These are phyloP conservation scores for Endotricha flammealis DNA, from an alignment of 2,888 invertebrate genomes.

Conservation along the genomic window DNA sequence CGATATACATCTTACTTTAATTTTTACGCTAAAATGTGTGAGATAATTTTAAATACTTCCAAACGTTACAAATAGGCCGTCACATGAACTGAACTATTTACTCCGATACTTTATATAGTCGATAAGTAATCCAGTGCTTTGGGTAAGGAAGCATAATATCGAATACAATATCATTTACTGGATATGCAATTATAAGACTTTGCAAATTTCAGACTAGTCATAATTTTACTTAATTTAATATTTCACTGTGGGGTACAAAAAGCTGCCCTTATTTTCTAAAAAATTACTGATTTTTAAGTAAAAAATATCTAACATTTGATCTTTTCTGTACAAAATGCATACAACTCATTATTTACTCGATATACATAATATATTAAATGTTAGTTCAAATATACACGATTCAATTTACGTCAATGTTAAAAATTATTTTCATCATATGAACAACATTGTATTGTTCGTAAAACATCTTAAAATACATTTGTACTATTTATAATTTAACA, in stretches of 20 bases:
- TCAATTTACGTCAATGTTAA: constrained; percentile 34
- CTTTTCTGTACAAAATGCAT: constrained; percentile 65
- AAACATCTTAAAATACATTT: constrained; percentile 62
- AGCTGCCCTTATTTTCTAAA: constrained; percentile 48
- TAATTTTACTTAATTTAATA: constrained; percentile 42
- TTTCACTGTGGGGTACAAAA: constrained; percentile 57
- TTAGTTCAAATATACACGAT: constrained; percentile 51
- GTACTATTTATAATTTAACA: constrained; percentile 70
- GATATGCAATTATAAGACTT: constrained; percentile 48
- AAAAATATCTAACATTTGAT: constrained; percentile 60
- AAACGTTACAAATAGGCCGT: constrained; percentile 32
- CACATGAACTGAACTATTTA: constrained; percentile 20
- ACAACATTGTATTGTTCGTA: constrained; percentile 26
- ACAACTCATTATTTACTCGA: constrained; percentile 29
- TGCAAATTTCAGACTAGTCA: constrained; percentile 59
- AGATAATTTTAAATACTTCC: constrained; percentile 36
- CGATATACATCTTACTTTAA: constrained; percentile 55
- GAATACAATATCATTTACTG: constrained; percentile 44
- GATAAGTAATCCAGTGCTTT: constrained; percentile 33
- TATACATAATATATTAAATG: constrained; percentile 40
- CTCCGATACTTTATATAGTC: constrained; percentile 10
- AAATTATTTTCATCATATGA: constrained; percentile 31
- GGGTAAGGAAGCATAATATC: constrained; percentile 49
- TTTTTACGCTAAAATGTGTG: constrained; percentile 23
- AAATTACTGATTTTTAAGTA: constrained; percentile 50